Evolutionary conservation across 2,113 vertebrate genomes (phyloP), one percentile per base, ranked within the genome.

Genomic region (Vidua chalybeata): DNA sequence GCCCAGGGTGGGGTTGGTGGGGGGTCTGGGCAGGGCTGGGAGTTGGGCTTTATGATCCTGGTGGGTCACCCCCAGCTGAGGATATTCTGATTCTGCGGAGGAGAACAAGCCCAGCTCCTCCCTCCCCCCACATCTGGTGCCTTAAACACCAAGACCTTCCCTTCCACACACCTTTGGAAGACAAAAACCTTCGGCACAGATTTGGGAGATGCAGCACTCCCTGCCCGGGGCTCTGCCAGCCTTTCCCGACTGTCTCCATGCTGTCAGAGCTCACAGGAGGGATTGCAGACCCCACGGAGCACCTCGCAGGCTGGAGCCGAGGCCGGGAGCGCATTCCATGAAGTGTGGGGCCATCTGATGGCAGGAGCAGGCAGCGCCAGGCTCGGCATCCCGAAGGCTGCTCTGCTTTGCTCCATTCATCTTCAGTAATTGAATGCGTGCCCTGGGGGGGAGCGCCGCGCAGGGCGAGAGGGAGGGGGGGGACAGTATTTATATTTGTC

Each of bases 281-380:
- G 30, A 9, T 0, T 2, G 35, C 48, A 33, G 52, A 43, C 0
- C 66, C 21, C 41, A 3, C 0, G 43, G 30, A 90, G 69, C 68
- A 31, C 2, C 33, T 30, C 30, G 15, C 26, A 2, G 21, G 63
- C 63, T 9, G 54, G 27, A 19, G 9, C 18, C 12, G 2, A 27
- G 26, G 43, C 68, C 16, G 11, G 33, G 54, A 84, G 45, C 27
- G 1, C 31, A 85, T 97, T 93, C 82, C 15, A 6, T 87, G 97
- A 97, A 93, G 96, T 96, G 66, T 87, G 95, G 94, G 89, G 97
- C 96, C 96, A 95, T 49, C 97, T 97, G 94, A 96, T 37, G 96
- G 97, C 91, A 49, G 37, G 19, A 87, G 54, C 62, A 6, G 90
- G 93, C 86, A 97, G 81, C 7, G 24, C 39, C 19, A 2, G 8